These are phyloP conservation scores for Myrmecobius fasciatus DNA, from an alignment of 2,113 vertebrate genomes.

Conservation along the genomic window DNA sequence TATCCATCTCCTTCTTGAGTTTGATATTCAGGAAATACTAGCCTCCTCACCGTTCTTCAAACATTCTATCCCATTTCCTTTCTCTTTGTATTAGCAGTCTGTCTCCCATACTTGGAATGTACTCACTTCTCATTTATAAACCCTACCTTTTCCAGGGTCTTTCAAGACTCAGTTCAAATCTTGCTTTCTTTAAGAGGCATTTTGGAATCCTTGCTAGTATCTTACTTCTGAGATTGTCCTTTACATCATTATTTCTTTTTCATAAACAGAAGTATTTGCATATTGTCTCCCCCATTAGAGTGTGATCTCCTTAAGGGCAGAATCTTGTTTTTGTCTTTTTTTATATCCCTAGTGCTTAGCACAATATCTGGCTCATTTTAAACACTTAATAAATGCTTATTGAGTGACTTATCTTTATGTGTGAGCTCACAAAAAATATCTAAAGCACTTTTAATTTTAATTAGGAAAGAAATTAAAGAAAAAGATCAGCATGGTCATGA, in stretches of 20 bases:
- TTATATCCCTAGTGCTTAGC: no score
- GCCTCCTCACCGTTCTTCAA: not conserved
- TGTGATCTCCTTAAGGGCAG: no score
- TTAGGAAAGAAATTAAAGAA: no score
- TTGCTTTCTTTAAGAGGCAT: not conserved
- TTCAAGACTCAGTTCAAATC: not conserved
- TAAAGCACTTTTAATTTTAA: no score
- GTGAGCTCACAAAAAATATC: no score
- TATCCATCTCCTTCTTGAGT: not conserved
- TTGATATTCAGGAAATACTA: not conserved
- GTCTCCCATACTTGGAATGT: not conserved
- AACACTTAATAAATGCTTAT: no score
- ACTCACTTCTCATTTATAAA: not conserved
- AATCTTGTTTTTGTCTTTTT: no score
- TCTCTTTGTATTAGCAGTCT: not conserved
- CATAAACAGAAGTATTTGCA: no score
- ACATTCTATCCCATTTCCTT: not conserved
- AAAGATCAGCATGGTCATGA: no score
- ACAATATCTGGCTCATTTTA: no score
- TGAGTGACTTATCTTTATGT: no score
- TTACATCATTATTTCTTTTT: not conserved
- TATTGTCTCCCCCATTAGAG: no score
- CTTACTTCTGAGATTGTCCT: not conserved
- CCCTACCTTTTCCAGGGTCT: not conserved
- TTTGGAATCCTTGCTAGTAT: not conserved